Evolutionary conservation across 37 sponge, comb jelly and placozoan species (phyloP).

Genomic region (Beroe forskalii): DNA sequence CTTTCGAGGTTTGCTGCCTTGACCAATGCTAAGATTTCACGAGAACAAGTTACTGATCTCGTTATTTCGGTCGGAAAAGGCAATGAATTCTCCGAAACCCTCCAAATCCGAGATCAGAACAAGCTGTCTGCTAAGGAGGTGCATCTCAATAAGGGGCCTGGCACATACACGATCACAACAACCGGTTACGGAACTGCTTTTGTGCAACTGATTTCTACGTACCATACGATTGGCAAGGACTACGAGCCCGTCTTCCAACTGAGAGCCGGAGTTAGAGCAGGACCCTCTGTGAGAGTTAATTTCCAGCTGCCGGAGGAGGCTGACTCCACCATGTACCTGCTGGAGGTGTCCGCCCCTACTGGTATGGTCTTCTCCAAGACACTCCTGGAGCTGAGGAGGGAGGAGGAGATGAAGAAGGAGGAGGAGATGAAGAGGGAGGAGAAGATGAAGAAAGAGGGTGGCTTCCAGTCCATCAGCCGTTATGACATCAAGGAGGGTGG

Average conservation of each 20-base stretch:
- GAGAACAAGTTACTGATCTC: neutral
- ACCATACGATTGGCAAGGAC: slow-evolving; percentile 8
- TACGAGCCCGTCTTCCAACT: slow-evolving; percentile 15
- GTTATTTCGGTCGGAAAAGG: slow-evolving; percentile 3
- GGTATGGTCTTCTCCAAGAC: neutral
- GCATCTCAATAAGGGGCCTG: neutral
- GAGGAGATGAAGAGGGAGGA: too few species aligned
- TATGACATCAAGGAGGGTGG: slow-evolving; percentile 51
- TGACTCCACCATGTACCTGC: neutral
- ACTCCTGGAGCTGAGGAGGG: too few species aligned
- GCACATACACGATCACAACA: neutral
- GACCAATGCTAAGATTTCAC: neutral
- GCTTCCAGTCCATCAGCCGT: neutral
- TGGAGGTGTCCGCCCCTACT: slow-evolving; percentile 9
- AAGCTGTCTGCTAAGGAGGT: slow-evolving; percentile 3
- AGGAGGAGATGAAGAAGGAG: too few species aligned
- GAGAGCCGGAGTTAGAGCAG: neutral
- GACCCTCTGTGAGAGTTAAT: neutral
- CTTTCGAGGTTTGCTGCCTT: neutral
- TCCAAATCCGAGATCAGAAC: neutral
- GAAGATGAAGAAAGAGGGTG: neutral
- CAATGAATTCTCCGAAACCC: neutral
- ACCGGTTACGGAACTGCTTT: slow-evolving; percentile 29
- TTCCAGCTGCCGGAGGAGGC: neutral
- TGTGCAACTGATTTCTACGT: slow-evolving; percentile 44